Evolutionary conservation across 2,888 invertebrate species (phyloP).

Genomic region (Onthophagus sagittarius): DNA sequence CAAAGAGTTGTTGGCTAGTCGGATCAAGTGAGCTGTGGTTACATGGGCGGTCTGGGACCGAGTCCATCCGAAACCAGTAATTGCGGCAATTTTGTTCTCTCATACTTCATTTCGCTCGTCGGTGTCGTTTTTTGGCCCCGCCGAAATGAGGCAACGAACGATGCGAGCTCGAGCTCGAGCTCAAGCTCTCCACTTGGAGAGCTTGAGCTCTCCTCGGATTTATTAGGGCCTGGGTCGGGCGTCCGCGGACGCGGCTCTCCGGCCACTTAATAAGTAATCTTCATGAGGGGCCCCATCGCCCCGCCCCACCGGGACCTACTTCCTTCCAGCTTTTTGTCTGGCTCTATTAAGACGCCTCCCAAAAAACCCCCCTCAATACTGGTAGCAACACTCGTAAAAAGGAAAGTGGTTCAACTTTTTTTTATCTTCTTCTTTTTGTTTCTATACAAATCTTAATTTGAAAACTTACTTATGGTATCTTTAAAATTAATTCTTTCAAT

Average conservation of each 20-base stretch:
- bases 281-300: background rate
- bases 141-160: background rate
- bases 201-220: background rate
- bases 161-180: background rate
- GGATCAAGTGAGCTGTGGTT: conserved; percentile 43
- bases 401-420: background rate
- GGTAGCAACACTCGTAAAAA: background rate
- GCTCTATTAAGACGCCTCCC: background rate
- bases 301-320: background rate
- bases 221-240: background rate
- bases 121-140: background rate
- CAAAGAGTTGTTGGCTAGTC: conserved; percentile 36
- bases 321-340: background rate
- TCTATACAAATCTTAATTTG: background rate
- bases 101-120: conserved; percentile 40
- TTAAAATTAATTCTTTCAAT: no score
- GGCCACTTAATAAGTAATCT: background rate
- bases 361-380: background rate
- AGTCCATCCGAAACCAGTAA: conserved; percentile 45
- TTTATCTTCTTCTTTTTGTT: background rate
- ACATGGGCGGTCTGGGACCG: conserved; percentile 47
- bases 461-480: no score
- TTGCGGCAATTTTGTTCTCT: conserved; percentile 48
- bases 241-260: background rate
- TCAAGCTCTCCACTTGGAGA: background rate